A percentile compares a stretch with the other conserved stretches of the same genome.
Evolutionary conservation across 2,888 invertebrate species (phyloP).

Genomic region (Drosophila anomalipes): DNA sequence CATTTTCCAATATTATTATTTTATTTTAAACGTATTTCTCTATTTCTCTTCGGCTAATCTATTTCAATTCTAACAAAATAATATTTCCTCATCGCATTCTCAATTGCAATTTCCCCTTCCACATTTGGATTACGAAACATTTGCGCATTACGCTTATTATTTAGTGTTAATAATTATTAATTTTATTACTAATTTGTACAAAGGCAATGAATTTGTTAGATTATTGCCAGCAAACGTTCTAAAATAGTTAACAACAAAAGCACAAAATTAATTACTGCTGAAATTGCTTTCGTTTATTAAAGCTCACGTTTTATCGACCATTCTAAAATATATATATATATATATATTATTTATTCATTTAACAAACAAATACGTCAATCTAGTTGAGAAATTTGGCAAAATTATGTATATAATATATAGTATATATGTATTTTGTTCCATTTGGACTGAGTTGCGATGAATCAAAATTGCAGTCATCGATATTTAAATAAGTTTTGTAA

Average conservation of each 20-base stretch:
- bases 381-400: not conserved
- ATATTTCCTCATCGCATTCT: slow-evolving; percentile 24
- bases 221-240: slow-evolving; percentile 40
- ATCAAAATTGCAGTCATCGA: slow-evolving; percentile 5
- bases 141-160: slow-evolving; percentile 42
- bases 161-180: slow-evolving; percentile 46
- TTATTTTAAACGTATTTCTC: slow-evolving; percentile 43
- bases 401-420: not conserved
- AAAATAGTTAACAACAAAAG: slow-evolving; percentile 43
- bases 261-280: slow-evolving; percentile 29
- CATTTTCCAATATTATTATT: slow-evolving; percentile 77
- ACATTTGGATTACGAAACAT: slow-evolving; percentile 37
- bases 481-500: slow-evolving; percentile 17
- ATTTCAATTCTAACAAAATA: not conserved
- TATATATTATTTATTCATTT: slow-evolving; percentile 4
- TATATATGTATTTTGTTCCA: not conserved
- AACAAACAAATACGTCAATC: not conserved
- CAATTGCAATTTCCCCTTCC: slow-evolving; percentile 43
- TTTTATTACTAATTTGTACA: slow-evolving; percentile 33
- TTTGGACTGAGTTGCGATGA: not conserved
- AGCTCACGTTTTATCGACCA: slow-evolving; percentile 16
- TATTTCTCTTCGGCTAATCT: slow-evolving; percentile 7
- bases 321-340: not conserved
- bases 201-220: slow-evolving; percentile 37
- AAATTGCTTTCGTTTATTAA: not conserved